These are phyloP conservation scores for Megastigmus dorsalis DNA, from an alignment of 2,888 invertebrate species.

Conservation along the genomic window DNA sequence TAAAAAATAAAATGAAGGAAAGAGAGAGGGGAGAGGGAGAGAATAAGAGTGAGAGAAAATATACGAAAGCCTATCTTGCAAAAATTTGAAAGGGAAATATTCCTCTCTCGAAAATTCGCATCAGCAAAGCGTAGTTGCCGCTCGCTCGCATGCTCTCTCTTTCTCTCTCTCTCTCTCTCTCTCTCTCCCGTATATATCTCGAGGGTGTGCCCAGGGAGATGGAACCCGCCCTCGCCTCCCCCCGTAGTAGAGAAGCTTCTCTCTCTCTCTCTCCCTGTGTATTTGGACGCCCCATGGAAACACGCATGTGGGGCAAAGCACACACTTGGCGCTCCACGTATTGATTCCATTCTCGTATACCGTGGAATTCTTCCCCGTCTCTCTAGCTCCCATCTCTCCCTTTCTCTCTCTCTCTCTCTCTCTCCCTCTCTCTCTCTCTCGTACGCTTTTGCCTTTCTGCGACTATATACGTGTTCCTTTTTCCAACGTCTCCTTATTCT, in stretches of 20 bases:
- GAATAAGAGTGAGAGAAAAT: constrained; percentile 37
- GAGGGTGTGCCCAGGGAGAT: constrained; percentile 62
- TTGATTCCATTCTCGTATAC: constrained; percentile 52
- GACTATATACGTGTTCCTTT: constrained; percentile 43
- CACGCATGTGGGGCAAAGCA: constrained; percentile 51
- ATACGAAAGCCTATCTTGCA: constrained; percentile 54
- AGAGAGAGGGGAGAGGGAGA: constrained; percentile 49
- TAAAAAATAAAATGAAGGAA: constrained; percentile 34
- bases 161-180: constrained; percentile 48
- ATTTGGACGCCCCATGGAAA: constrained; percentile 53
- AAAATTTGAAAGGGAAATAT: constrained; percentile 59
- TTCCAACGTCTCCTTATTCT: constrained; percentile 6
- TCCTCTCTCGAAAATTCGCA: constrained; percentile 70
- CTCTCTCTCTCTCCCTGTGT: constrained; percentile 30
- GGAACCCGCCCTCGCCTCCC: constrained; percentile 61
- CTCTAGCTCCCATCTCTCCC: constrained; percentile 14
- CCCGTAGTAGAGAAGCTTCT: constrained; percentile 36
- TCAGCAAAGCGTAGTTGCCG: constrained; percentile 66
- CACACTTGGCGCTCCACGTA: constrained; percentile 52
- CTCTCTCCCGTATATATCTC: constrained; percentile 55
- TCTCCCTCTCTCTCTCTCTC: constrained; percentile 30
- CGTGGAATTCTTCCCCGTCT: constrained; percentile 21
- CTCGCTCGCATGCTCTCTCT: constrained; percentile 20
- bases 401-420: constrained; percentile 33
- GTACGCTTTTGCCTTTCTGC: constrained; percentile 42